Conservation (phyloP, 2,888 invertebrate species). For the Agrotis segetum region DNA sequence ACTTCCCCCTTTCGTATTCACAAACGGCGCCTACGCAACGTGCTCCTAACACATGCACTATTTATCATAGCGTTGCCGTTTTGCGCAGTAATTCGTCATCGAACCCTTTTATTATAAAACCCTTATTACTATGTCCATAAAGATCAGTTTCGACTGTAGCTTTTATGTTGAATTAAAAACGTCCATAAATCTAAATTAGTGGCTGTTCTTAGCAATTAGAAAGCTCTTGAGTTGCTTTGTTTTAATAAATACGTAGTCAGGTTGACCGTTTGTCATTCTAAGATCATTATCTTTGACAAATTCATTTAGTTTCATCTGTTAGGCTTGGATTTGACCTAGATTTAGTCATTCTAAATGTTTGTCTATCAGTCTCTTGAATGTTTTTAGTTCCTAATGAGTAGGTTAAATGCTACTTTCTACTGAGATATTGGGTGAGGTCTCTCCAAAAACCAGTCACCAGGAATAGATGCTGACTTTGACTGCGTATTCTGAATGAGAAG, state of each 20-base stretch:
- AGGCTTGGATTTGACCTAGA: slow-evolving; percentile 28
- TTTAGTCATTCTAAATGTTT: slow-evolving; percentile 1
- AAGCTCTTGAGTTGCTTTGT: slow-evolving; percentile 82
- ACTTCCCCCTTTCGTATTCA: slow-evolving; percentile 32
- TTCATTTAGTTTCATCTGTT: slow-evolving; percentile 49
- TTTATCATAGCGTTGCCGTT: slow-evolving; percentile 54
- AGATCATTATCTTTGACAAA: slow-evolving; percentile 65
- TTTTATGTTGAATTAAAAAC: slow-evolving; percentile 55
- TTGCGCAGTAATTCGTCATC: slow-evolving; percentile 43
- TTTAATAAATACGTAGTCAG: slow-evolving; percentile 67
- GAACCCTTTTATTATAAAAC: slow-evolving; percentile 14
- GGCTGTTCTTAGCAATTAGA: slow-evolving; percentile 81
- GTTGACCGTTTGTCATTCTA: slow-evolving; percentile 60
- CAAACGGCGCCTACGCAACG: slow-evolving; percentile 18
- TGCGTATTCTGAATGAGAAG: neutral
- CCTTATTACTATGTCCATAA: slow-evolving; percentile 8
- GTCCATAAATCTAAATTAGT: slow-evolving; percentile 76
- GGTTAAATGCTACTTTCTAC: neutral
- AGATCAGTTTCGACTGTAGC: slow-evolving; percentile 33
- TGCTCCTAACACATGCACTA: slow-evolving; percentile 39
- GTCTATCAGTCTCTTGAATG: neutral
- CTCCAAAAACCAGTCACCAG: neutral
- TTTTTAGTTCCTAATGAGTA: slow-evolving; percentile 10
- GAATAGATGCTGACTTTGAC: neutral
- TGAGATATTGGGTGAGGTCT: too few species aligned